phyloP scores from a whole-genome alignment of 2,888 invertebrate genomes.

The Drosophila paramelanica region DNA sequence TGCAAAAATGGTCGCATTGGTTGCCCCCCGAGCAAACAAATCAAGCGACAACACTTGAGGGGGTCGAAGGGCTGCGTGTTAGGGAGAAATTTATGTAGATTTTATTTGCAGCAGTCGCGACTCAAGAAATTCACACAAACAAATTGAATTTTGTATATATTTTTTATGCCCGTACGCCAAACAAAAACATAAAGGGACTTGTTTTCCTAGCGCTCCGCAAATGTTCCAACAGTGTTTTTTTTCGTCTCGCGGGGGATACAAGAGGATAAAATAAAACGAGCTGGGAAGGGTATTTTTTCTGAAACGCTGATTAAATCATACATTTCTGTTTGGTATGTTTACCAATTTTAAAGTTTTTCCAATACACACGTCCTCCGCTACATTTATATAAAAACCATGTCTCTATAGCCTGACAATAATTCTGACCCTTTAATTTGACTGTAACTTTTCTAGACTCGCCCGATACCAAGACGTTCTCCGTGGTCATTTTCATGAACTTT shows the following conservation, averaged over 20 bases:
- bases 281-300: neutral
- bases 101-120: constrained; percentile 77
- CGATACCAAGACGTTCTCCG: no score
- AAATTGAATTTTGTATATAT: constrained; percentile 77
- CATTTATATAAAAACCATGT: no score
- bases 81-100: constrained; percentile 66
- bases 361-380: neutral
- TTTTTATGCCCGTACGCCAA: constrained; percentile 63
- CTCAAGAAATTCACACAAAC: constrained; percentile 70
- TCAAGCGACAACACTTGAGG: constrained; percentile 46
- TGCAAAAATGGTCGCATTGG: constrained; percentile 8
- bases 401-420: no score
- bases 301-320: neutral
- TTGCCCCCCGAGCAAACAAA: constrained; percentile 46
- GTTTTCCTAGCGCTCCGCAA: constrained; percentile 57
- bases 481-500: no score
- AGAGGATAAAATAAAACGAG: neutral
- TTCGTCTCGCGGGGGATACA: neutral
- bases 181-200: constrained; percentile 55
- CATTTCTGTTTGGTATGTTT: neutral
- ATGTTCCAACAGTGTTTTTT: constrained; percentile 38
- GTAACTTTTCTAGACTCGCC: no score
- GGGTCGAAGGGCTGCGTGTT: neutral
- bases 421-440: no score
- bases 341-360: neutral